phyloP scores from a whole-genome alignment of 2,113 vertebrate species.

The Corvus cornix region DNA sequence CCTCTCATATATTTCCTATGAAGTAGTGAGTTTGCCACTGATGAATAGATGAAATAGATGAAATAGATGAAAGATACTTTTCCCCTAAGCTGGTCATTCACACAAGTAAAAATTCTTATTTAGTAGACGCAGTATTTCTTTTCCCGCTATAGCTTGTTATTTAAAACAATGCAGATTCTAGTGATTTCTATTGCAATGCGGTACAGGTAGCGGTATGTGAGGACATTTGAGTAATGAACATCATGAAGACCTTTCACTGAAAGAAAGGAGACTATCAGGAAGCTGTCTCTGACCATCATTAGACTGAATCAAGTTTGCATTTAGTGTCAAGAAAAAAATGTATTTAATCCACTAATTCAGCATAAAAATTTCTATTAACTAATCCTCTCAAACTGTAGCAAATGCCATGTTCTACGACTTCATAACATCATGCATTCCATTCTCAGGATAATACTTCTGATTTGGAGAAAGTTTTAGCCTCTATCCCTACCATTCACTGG shows the following conservation, averaged over 20 bases:
- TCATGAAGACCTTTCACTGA: not conserved
- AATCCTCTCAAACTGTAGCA: slow-evolving; percentile 8
- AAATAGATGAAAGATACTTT: slow-evolving; percentile 20
- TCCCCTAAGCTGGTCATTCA: not conserved
- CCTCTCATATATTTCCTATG: not conserved
- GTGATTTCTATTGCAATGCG: slow-evolving; percentile 2
- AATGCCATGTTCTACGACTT: not conserved
- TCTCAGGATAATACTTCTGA: not conserved
- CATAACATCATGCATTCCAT: not conserved
- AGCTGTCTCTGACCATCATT: not conserved
- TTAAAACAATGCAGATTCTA: not conserved
- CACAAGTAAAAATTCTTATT: not conserved
- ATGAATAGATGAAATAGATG: too few species aligned
- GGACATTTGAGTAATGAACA: not conserved
- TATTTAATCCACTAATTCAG: not conserved
- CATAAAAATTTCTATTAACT: not conserved
- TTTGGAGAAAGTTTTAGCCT: not conserved
- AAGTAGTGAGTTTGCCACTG: not conserved
- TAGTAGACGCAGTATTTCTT: not conserved
- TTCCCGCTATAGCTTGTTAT: not conserved
- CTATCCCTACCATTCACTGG: not conserved
- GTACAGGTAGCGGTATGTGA: not conserved
- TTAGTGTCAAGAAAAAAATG: not conserved
- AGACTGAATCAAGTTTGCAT: not conserved
- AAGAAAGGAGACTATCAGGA: not conserved